These are phyloP conservation scores for Leucophenga montana DNA, from an alignment of 2,888 invertebrate genomes.

Conservation along the genomic window DNA sequence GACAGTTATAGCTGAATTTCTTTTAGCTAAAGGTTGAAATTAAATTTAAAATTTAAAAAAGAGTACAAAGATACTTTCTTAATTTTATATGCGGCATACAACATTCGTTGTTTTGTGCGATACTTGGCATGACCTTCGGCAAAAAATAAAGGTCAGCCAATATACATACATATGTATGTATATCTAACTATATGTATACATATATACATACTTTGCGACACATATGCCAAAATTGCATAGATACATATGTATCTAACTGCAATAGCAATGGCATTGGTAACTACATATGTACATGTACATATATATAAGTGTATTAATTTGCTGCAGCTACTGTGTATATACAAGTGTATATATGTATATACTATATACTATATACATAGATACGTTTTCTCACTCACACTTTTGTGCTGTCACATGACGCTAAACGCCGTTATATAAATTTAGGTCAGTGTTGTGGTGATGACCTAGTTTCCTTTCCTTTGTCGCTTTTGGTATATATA, in stretches of 20 bases:
- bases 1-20: neutral
- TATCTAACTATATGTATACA: conserved; percentile 27
- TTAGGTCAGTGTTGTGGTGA: conserved; percentile 62
- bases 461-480: conserved; percentile 52
- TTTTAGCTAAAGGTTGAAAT: neutral
- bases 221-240: neutral
- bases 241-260: conserved; percentile 19
- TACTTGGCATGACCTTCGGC: conserved; percentile 29
- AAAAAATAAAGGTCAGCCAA: conserved; percentile 26
- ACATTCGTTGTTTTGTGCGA: neutral
- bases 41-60: neutral
- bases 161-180: conserved; percentile 26
- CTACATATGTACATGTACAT: conserved; percentile 5
- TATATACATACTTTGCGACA: neutral
- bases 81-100: neutral
- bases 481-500: neutral
- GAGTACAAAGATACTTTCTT: neutral
- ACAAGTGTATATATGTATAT: neutral
- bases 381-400: neutral
- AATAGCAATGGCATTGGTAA: conserved; percentile 9
- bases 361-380: no score
- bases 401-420: neutral
- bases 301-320: neutral
- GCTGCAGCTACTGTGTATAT: neutral
- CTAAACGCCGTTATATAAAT: conserved; percentile 33